Conservation (phyloP, 1,140 invertebrate species). For the Berghia stephanieae region DNA sequence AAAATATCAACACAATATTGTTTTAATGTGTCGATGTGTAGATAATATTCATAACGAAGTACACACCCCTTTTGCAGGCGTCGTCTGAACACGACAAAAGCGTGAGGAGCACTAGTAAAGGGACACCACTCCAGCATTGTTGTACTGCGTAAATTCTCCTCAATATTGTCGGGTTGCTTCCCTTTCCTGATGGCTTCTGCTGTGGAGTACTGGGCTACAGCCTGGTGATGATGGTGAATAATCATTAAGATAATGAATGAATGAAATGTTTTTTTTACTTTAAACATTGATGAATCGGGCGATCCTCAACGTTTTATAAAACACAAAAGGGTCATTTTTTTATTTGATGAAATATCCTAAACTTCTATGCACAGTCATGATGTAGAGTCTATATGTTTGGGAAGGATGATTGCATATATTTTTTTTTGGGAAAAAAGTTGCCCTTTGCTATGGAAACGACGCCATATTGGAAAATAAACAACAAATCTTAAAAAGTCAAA, state of each 20-base stretch:
- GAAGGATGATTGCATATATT: too few species aligned
- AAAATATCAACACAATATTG: neutral
- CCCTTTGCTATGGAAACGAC: too few species aligned
- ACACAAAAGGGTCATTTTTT: too few species aligned
- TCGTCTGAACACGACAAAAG: conserved; percentile 12
- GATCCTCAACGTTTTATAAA: too few species aligned
- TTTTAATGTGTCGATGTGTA: neutral
- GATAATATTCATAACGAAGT: neutral
- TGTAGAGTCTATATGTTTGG: too few species aligned
- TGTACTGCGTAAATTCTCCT: conserved; percentile 19
- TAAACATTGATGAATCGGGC: too few species aligned
- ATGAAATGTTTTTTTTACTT: too few species aligned
- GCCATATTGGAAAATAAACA: too few species aligned
- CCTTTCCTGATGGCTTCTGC: neutral
- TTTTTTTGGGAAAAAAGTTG: too few species aligned
- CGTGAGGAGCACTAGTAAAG: conserved; percentile 28
- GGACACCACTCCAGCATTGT: conserved; percentile 24
- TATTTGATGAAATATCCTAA: too few species aligned
- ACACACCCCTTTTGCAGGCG: conserved; percentile 23
- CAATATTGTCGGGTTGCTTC: conserved; percentile 5
- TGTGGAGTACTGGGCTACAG: neutral
- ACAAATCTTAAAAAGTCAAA: too few species aligned
- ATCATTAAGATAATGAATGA: neutral
- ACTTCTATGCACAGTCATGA: too few species aligned
- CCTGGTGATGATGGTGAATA: neutral